phyloP scores from a whole-genome alignment of 2,113 vertebrate genomes.

The Laticauda colubrina region DNA sequence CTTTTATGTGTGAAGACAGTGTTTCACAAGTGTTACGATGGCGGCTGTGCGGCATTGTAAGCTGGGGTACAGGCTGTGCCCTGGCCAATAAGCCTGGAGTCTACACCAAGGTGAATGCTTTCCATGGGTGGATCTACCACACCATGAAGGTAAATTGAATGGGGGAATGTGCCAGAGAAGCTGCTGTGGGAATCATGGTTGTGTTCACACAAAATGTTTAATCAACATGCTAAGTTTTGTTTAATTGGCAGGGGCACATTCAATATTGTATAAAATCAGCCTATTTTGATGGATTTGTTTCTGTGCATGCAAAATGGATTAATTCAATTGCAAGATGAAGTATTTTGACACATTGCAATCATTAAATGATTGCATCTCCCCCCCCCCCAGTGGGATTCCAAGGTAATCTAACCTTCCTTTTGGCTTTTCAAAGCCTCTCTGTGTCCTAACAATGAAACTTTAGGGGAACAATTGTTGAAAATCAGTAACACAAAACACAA shows the following conservation, averaged over 20 bases:
- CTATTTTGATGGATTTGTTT: not conserved
- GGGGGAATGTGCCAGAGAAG: no score
- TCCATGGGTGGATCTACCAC: slow-evolving; percentile 85
- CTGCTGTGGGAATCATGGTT: not conserved
- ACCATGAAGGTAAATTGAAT: slow-evolving; percentile 78
- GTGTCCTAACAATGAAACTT: not conserved
- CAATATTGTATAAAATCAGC: not conserved
- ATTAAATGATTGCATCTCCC: not conserved
- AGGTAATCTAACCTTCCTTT: not conserved
- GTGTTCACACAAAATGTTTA: not conserved
- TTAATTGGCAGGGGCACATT: not conserved
- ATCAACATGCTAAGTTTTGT: not conserved
- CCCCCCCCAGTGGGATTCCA: not conserved
- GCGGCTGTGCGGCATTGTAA: slow-evolving; percentile 86
- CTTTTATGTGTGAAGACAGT: slow-evolving; percentile 83
- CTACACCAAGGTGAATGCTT: slow-evolving; percentile 84
- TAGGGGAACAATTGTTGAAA: not conserved
- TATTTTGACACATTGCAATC: not conserved
- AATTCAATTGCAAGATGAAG: not conserved
- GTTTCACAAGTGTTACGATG: slow-evolving; percentile 80
- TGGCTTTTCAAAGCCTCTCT: not conserved
- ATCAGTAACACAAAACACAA: not conserved
- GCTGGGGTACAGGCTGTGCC: slow-evolving; percentile 90
- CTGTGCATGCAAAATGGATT: not conserved
- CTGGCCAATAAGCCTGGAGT: slow-evolving; percentile 88